Evolutionary conservation across 2,113 vertebrate genomes (phyloP).

Genomic region (Alligator mississippiensis): DNA sequence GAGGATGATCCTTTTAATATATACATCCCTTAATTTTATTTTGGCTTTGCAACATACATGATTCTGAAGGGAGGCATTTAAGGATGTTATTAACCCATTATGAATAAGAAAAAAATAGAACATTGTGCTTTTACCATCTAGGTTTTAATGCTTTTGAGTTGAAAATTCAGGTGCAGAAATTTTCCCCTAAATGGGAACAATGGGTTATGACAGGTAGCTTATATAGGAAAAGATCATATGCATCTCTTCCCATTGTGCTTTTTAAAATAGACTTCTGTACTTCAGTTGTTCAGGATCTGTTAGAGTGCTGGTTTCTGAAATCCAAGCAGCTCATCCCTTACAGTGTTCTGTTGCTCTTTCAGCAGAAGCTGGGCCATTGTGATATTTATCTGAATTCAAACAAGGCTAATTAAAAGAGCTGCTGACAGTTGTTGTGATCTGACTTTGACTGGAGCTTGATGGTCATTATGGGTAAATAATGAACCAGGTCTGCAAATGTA

Average conservation of each 20-base stretch:
- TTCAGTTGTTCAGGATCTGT: conserved; percentile 17
- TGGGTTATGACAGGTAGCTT: background rate
- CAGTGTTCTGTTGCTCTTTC: conserved; percentile 79
- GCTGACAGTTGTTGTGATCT: conserved; percentile 92
- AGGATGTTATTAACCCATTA: background rate
- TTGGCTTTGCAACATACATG: background rate
- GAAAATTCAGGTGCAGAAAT: conserved; percentile 24
- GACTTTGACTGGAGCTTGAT: conserved; percentile 91
- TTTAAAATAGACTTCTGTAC: background rate
- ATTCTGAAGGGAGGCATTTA: conserved; percentile 17
- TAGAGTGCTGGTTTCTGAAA: conserved; percentile 40
- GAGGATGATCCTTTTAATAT: conserved; percentile 73
- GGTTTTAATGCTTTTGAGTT: background rate
- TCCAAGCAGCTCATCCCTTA: conserved; percentile 58
- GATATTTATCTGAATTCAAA: conserved; percentile 92
- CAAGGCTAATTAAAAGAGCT: conserved; percentile 91
- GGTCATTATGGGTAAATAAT: conserved; percentile 95
- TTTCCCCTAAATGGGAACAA: conserved; percentile 23
- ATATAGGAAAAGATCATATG: accelerated
- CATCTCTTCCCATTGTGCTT: background rate
- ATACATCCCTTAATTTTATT: conserved; percentile 70
- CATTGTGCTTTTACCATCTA: conserved; percentile 13
- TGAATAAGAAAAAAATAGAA: background rate
- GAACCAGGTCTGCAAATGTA: conserved; percentile 89
- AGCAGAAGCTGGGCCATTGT: conserved; percentile 84